A percentile compares a stretch with the other conserved stretches of the same genome.
Conservation (phyloP, 2,113 vertebrate species). For the Orcinus orca region DNA sequence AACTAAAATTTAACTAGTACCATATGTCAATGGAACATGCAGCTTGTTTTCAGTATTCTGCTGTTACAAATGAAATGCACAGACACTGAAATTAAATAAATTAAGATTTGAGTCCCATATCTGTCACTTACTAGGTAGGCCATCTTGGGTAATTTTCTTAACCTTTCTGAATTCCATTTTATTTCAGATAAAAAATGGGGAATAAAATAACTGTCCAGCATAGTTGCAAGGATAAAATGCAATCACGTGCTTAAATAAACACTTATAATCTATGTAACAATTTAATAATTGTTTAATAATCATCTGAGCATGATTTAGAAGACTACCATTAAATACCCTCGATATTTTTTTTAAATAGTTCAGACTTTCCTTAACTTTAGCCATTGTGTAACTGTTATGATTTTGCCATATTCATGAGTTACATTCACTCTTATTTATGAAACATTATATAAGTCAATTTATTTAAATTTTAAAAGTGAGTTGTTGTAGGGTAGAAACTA, state of each 20-base stretch:
- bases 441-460: neutral
- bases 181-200: neutral
- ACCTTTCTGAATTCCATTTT: neutral
- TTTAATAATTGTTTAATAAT: neutral
- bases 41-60: neutral
- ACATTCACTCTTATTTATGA: neutral
- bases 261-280: neutral
- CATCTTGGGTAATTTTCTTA: neutral
- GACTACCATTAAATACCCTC: neutral
- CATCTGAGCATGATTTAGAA: neutral
- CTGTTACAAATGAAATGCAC: neutral
- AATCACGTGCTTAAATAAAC: neutral
- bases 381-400: neutral
- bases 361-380: neutral
- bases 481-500: neutral
- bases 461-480: neutral
- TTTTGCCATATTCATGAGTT: neutral
- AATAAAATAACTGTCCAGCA: neutral
- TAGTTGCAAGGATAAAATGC: neutral
- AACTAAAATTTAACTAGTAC: neutral
- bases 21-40: fast-evolving
- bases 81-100: neutral
- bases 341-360: neutral
- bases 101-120: neutral
- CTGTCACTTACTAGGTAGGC: neutral